phyloP scores from a whole-genome alignment of 2,797 vertebrate genomes.

The Sphaeramia orbicularis region DNA sequence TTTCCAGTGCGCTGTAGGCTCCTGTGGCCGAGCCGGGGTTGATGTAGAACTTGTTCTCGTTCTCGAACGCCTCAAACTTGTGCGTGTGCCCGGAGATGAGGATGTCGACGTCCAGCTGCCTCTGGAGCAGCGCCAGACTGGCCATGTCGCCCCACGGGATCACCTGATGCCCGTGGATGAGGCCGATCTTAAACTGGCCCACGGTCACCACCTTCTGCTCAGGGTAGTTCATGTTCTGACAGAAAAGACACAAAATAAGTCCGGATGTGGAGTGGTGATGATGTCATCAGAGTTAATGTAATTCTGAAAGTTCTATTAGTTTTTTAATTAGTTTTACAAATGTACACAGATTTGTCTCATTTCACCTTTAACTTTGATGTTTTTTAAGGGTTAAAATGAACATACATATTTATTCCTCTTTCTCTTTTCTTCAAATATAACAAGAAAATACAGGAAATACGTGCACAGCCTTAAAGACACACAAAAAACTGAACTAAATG shows the following conservation, averaged over 20 bases:
- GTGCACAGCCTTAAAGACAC: no score
- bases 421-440: no score
- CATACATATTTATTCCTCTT: no score
- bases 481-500: no score
- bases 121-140: conserved; percentile 94
- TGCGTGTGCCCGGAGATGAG: conserved; percentile 99
- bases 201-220: conserved; percentile 99
- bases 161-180: conserved; percentile 98
- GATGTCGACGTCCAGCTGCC: conserved; percentile 98
- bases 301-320: no score
- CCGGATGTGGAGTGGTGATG: neutral
- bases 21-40: conserved; percentile 98
- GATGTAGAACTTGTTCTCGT: conserved; percentile 99
- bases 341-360: no score
- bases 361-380: no score
- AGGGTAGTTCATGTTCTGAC: conserved; percentile 96
- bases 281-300: no score
- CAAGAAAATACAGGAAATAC: no score
- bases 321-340: no score
- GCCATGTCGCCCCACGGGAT: conserved; percentile 99
- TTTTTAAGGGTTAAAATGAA: no score
- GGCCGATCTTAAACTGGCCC: conserved; percentile 98
- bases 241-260: neutral
- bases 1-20: conserved; percentile 96
- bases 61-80: conserved; percentile 98